A percentile compares a stretch with the other conserved stretches of the same genome.
Conservation (phyloP, 2,888 invertebrate genomes). For the Eupithecia exiguata region DNA sequence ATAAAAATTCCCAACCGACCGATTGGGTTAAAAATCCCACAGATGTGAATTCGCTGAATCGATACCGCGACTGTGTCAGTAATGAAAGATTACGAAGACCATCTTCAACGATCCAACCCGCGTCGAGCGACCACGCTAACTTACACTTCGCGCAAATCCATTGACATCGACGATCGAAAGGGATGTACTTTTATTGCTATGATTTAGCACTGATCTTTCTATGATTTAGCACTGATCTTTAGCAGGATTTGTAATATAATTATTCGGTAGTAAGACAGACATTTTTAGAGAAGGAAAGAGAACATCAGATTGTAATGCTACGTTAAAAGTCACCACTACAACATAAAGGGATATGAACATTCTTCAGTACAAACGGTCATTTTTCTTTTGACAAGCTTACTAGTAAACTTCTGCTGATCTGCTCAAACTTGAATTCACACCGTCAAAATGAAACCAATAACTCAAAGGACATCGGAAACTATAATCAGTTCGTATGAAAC, state of each 20-base stretch:
- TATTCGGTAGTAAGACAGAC: background rate
- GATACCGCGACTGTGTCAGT: slow-evolving; percentile 54
- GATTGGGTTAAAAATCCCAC: background rate
- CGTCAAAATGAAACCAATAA: too few relatives aligned
- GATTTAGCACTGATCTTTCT: too few relatives aligned
- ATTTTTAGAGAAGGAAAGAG: background rate
- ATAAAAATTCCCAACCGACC: background rate
- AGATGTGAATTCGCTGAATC: slow-evolving; percentile 7
- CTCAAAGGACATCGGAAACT: too few relatives aligned
- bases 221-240: background rate
- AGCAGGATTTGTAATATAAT: too few relatives aligned
- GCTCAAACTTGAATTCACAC: too few relatives aligned
- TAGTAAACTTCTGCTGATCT: too few relatives aligned
- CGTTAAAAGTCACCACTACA: too few relatives aligned
- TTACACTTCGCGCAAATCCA: slow-evolving; percentile 54
- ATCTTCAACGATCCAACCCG: slow-evolving; percentile 58
- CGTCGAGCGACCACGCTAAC: slow-evolving; percentile 60
- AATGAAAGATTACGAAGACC: slow-evolving; percentile 67
- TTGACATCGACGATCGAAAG: slow-evolving; percentile 44
- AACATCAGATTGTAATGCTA: too few relatives aligned
- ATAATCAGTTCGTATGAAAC: too few relatives aligned
- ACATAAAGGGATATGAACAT: too few relatives aligned
- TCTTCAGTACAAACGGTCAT: too few relatives aligned
- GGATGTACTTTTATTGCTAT: slow-evolving; percentile 23
- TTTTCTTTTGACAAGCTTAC: too few relatives aligned